These are phyloP conservation scores for Plectus sambesii DNA, from an alignment of 1,140 invertebrate species.

Conservation along the genomic window DNA sequence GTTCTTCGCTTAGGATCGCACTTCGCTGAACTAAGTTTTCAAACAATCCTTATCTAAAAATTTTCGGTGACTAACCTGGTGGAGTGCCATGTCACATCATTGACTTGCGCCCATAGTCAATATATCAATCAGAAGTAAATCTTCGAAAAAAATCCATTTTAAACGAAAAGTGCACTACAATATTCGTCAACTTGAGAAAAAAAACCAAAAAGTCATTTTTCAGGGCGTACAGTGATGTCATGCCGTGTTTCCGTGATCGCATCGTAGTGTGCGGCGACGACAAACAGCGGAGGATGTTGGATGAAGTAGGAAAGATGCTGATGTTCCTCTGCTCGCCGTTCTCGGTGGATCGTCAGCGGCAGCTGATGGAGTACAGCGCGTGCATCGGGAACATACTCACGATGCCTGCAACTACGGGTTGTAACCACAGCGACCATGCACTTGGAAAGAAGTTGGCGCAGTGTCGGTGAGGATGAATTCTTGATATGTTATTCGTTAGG, in stretches of 20 bases:
- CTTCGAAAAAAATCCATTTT: no score
- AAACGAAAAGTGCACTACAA: no score
- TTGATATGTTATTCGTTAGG: no score
- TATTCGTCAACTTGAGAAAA: no score
- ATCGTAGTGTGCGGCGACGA: slow-evolving; percentile 25
- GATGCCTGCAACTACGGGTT: slow-evolving; percentile 11
- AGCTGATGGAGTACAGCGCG: slow-evolving; percentile 15
- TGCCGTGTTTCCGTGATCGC: slow-evolving; percentile 27
- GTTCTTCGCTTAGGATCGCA: no score
- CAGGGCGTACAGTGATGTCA: slow-evolving; percentile 22
- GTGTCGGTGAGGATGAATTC: slow-evolving; percentile 18
- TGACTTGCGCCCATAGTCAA: no score
- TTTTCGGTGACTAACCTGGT: no score
- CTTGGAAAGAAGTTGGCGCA: slow-evolving; percentile 14
- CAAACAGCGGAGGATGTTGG: slow-evolving; percentile 18
- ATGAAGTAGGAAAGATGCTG: slow-evolving; percentile 24
- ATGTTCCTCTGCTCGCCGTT: slow-evolving; percentile 28
- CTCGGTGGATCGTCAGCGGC: slow-evolving; percentile 17
- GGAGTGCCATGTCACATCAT: no score
- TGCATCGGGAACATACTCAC: slow-evolving; percentile 16
- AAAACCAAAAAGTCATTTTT: background rate
- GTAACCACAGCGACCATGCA: slow-evolving; percentile 7
- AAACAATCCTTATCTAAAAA: no score
- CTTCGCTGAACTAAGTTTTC: no score
- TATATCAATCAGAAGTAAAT: no score